phyloP scores from a whole-genome alignment of 2,797 vertebrate genomes.

The Pyrrhura leucotis region DNA sequence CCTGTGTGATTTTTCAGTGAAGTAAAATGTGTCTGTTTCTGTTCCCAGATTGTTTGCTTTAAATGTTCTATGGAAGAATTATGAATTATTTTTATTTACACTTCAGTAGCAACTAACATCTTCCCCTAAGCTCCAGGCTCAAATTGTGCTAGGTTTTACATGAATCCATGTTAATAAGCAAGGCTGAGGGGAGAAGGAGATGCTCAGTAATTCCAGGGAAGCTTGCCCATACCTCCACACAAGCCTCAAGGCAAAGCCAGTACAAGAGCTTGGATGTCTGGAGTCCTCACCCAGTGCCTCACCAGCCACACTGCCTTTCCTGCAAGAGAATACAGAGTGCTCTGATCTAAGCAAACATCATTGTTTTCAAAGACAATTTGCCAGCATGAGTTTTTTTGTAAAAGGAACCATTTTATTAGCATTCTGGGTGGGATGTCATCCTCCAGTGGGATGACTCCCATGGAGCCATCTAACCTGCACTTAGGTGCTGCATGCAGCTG shows the following conservation, averaged over 20 bases:
- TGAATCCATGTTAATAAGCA: not conserved
- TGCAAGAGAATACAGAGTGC: not conserved
- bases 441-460: not conserved
- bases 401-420: constrained; percentile 52
- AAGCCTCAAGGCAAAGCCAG: not conserved
- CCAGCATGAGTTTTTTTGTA: constrained; percentile 30
- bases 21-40: constrained; percentile 14
- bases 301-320: not conserved
- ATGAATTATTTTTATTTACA: constrained; percentile 49
- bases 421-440: constrained; percentile 2
- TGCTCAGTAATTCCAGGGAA: not conserved
- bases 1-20: constrained; percentile 32
- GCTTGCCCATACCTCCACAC: fast-evolving
- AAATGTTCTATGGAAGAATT: constrained; percentile 39
- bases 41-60: constrained; percentile 56
- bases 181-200: not conserved
- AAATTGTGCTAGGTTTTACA: constrained; percentile 20
- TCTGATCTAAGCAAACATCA: constrained; percentile 28
- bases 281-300: not conserved
- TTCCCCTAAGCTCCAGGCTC: not conserved
- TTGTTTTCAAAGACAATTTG: constrained; percentile 59
- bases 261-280: not conserved
- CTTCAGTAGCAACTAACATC: constrained; percentile 43
- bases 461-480: not conserved
- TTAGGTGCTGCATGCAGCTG: not conserved